Evolutionary conservation across 2,888 invertebrate genomes (phyloP).

Genomic region (Pheosia gnoma): DNA sequence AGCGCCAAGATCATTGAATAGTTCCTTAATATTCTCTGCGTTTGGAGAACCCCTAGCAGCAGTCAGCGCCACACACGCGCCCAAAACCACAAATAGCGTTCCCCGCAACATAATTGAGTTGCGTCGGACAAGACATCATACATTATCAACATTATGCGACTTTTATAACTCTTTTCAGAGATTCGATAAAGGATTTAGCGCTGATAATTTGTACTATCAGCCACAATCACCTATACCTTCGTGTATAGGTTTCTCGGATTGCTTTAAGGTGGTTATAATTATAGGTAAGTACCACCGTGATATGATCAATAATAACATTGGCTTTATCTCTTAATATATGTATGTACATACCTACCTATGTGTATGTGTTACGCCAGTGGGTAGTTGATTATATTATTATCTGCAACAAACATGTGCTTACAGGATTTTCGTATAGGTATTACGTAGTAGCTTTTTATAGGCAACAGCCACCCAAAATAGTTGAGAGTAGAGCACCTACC

Average conservation of each 20-base stretch:
- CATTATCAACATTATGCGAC: slow-evolving; percentile 4
- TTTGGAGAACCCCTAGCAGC: slow-evolving; percentile 47
- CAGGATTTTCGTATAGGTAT: no score
- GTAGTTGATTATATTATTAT: no score
- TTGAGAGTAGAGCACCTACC: no score
- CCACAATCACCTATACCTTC: slow-evolving; percentile 3
- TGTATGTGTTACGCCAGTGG: no score
- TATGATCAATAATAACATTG: not conserved
- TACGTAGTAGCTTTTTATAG: no score
- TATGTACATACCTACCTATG: no score
- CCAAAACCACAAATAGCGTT: slow-evolving; percentile 27
- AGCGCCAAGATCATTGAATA: slow-evolving; percentile 37
- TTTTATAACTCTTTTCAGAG: slow-evolving; percentile 42
- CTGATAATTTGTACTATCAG: slow-evolving; percentile 18
- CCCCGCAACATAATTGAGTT: slow-evolving; percentile 32
- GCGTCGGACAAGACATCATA: slow-evolving; percentile 5
- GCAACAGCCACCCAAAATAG: no score
- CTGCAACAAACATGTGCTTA: no score
- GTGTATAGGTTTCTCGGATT: not conserved
- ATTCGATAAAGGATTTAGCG: slow-evolving; percentile 38
- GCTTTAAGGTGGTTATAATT: not conserved
- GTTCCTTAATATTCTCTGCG: slow-evolving; percentile 46
- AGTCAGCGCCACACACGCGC: slow-evolving; percentile 33
- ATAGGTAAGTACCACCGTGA: not conserved
- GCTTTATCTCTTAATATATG: no score